phyloP scores from a whole-genome alignment of 2,113 vertebrate genomes.

The Xiphias gladius region DNA sequence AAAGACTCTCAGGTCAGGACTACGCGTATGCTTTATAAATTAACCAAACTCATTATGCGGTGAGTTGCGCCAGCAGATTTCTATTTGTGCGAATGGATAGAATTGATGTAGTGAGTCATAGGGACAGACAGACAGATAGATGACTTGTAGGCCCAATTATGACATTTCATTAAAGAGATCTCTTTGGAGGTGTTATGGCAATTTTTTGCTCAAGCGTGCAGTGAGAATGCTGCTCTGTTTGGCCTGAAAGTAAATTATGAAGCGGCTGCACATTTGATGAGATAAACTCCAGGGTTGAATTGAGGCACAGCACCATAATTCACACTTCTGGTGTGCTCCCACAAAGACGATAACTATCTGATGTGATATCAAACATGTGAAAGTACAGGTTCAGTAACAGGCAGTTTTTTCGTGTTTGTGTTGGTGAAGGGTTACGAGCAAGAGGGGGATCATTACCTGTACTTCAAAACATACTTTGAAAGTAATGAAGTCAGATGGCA shows the following conservation, averaged over 20 bases:
- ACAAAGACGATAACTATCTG: constrained; percentile 32
- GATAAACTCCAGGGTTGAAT: constrained; percentile 27
- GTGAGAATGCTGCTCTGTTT: constrained; percentile 24
- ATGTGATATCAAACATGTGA: constrained; percentile 49
- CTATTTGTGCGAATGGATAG: constrained; percentile 22
- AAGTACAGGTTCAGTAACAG: constrained; percentile 36
- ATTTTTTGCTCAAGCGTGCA: constrained; percentile 12
- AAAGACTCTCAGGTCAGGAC: constrained; percentile 24
- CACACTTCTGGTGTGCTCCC: constrained; percentile 19
- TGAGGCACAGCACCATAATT: neutral
- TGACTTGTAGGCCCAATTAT: constrained; percentile 57
- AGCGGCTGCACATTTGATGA: constrained; percentile 4
- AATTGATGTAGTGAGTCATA: constrained; percentile 25
- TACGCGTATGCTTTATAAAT: constrained; percentile 5
- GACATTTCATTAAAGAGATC: constrained; percentile 56
- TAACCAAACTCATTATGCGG: constrained; percentile 31
- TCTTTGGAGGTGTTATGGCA: constrained; percentile 31
- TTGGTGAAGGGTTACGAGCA: constrained; percentile 43
- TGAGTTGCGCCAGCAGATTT: constrained; percentile 33
- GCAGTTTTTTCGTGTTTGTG: constrained; percentile 48
- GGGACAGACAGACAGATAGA: constrained; percentile 39
- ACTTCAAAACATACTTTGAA: constrained; percentile 63
- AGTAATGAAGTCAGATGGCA: constrained; percentile 64
- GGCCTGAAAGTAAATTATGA: constrained; percentile 30
- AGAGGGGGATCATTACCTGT: constrained; percentile 42